A percentile compares a stretch with the other conserved stretches of the same genome.
phyloP scores from a whole-genome alignment of 2,888 invertebrate genomes.

The Drosophila stalkeri region DNA sequence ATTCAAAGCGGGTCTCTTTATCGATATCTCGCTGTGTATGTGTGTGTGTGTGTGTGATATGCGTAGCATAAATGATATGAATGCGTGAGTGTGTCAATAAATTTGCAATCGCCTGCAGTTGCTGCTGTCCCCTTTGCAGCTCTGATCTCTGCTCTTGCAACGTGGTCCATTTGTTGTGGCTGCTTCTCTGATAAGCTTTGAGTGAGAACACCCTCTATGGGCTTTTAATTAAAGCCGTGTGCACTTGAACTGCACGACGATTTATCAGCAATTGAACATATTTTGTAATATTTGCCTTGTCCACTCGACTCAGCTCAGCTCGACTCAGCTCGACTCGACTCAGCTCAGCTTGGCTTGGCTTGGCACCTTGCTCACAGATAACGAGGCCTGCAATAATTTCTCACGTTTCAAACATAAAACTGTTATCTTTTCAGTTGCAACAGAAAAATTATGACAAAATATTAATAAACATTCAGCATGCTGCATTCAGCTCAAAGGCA shows the following conservation, averaged over 20 bases:
- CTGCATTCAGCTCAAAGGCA: slow-evolving; percentile 58
- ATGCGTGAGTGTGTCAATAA: slow-evolving; percentile 77
- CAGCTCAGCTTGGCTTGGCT: slow-evolving; percentile 37
- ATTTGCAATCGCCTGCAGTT: slow-evolving; percentile 55
- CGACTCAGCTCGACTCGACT: slow-evolving; percentile 42
- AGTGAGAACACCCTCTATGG: neutral
- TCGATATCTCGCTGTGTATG: slow-evolving; percentile 60
- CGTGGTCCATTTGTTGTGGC: slow-evolving; percentile 44
- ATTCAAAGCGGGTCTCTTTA: slow-evolving; percentile 66
- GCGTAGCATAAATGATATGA: slow-evolving; percentile 75
- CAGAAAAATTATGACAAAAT: slow-evolving; percentile 76
- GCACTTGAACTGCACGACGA: slow-evolving; percentile 70
- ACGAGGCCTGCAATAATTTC: slow-evolving; percentile 64
- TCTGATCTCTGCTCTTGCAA: slow-evolving; percentile 7
- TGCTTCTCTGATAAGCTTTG: slow-evolving; percentile 43
- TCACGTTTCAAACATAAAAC: slow-evolving; percentile 68
- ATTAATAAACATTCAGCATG: slow-evolving; percentile 70
- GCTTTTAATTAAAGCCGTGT: slow-evolving; percentile 61
- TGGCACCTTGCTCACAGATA: slow-evolving; percentile 52
- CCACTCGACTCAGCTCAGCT: slow-evolving; percentile 55
- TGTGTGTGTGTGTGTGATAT: slow-evolving; percentile 50
- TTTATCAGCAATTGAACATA: slow-evolving; percentile 48
- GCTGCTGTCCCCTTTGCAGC: neutral
- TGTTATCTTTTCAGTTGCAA: slow-evolving; percentile 61
- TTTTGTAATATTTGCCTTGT: slow-evolving; percentile 36